Evolutionary conservation across 2,113 vertebrate genomes (phyloP).

Genomic region (Platichthys flesus): DNA sequence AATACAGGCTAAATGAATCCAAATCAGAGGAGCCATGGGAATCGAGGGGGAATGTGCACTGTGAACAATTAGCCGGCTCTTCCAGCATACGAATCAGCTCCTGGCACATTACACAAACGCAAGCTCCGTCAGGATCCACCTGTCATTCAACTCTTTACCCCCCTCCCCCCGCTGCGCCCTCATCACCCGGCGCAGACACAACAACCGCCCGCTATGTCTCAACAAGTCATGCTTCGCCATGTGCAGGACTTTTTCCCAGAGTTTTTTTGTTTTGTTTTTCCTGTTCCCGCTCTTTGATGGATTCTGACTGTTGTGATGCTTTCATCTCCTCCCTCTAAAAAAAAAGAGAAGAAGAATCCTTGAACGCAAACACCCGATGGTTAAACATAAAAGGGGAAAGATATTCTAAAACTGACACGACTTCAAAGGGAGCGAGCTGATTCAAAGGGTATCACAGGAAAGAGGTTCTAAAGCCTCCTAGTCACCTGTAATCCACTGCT

Average conservation of each 20-base stretch:
- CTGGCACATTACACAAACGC: slow-evolving; percentile 62
- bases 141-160: slow-evolving; percentile 60
- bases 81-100: slow-evolving; percentile 71
- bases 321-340: slow-evolving; percentile 56
- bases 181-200: slow-evolving; percentile 49
- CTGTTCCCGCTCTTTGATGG: slow-evolving; percentile 52
- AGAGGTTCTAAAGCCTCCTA: slow-evolving; percentile 73
- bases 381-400: slow-evolving; percentile 77
- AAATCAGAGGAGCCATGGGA: slow-evolving; percentile 75
- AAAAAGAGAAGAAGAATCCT: slow-evolving; percentile 25
- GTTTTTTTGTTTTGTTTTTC: slow-evolving; percentile 14
- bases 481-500: slow-evolving; percentile 80
- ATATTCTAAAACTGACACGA: slow-evolving; percentile 79
- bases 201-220: slow-evolving; percentile 45
- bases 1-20: slow-evolving; percentile 80
- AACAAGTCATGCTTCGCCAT: slow-evolving; percentile 69
- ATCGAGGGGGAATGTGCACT: slow-evolving; percentile 47
- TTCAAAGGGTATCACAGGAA: slow-evolving; percentile 77
- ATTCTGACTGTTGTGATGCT: slow-evolving; percentile 68
- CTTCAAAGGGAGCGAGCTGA: slow-evolving; percentile 76
- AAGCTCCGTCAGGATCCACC: slow-evolving; percentile 48
- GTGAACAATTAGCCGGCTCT: slow-evolving; percentile 75
- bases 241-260: slow-evolving; percentile 64
- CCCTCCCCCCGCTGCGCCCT: slow-evolving; percentile 24
- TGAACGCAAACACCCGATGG: slow-evolving; percentile 71